These are phyloP conservation scores for Spheniscus mendiculus DNA, from an alignment of 2,113 vertebrate genomes.

Conservation along the genomic window DNA sequence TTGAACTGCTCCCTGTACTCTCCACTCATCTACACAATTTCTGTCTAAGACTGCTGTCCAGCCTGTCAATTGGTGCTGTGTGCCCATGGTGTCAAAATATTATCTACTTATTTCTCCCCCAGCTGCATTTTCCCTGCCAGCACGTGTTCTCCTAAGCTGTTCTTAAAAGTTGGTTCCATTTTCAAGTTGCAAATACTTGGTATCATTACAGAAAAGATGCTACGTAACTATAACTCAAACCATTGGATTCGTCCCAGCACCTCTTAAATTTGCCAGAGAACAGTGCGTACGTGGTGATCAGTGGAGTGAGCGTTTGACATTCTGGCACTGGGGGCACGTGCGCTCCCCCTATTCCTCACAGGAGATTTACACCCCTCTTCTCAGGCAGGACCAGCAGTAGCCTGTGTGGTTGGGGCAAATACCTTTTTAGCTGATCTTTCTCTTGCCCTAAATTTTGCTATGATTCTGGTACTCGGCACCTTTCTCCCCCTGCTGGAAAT, in stretches of 20 bases:
- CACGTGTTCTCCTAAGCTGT: accelerated
- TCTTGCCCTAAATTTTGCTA: not conserved
- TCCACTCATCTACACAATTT: not conserved
- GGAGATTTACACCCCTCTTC: not conserved
- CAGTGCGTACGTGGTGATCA: not conserved
- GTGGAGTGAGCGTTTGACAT: not conserved
- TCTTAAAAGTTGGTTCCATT: not conserved
- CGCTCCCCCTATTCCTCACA: not conserved
- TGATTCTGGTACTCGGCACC: not conserved
- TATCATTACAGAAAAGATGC: not conserved
- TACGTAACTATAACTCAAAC: not conserved
- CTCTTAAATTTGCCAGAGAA: not conserved
- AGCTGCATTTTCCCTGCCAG: not conserved
- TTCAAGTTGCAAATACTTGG: not conserved
- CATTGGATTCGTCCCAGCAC: not conserved
- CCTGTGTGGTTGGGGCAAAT: not conserved
- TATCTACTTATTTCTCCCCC: not conserved
- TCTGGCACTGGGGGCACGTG: not conserved
- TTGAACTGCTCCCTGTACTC: not conserved
- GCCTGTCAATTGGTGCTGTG: not conserved
- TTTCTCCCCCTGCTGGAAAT: not conserved
- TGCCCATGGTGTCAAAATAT: not conserved
- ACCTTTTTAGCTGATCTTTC: not conserved
- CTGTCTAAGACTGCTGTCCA: not conserved
- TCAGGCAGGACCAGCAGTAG: not conserved